Conservation (phyloP, 2,888 invertebrate species). For the Chloroclysta siterata region DNA sequence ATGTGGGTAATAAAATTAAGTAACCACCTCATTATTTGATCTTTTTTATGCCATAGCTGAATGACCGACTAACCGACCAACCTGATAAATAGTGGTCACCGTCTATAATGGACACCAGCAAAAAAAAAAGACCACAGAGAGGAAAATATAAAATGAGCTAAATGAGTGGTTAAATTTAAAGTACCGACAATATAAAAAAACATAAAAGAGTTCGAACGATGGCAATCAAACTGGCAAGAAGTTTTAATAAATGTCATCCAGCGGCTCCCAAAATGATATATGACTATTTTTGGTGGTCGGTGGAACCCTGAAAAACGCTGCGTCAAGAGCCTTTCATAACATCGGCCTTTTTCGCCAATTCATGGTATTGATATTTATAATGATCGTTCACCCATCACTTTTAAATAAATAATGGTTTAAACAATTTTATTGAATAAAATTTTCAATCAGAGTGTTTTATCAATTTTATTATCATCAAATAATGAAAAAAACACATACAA, state of each 20-base stretch:
- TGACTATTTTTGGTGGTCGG: constrained; percentile 60
- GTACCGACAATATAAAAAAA: not conserved
- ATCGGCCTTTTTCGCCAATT: constrained; percentile 60
- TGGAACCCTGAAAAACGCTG: constrained; percentile 62
- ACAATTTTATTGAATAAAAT: not conserved
- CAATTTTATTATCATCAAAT: too few species aligned
- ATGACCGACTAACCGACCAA: too few species aligned
- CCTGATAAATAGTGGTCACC: too few species aligned
- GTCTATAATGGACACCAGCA: too few species aligned
- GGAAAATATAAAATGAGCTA: too few species aligned
- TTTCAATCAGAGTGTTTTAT: too few species aligned
- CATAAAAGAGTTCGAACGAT: constrained; percentile 48
- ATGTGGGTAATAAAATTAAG: too few species aligned
- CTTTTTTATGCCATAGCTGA: too few species aligned
- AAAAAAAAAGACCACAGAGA: too few species aligned
- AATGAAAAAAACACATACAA: too few species aligned
- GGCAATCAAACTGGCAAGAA: constrained; percentile 61
- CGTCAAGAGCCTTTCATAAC: constrained; percentile 66
- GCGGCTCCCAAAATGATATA: constrained; percentile 64
- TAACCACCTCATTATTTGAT: too few species aligned
- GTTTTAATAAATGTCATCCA: constrained; percentile 72
- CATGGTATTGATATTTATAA: constrained; percentile 55
- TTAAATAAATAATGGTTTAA: constrained; percentile 25
- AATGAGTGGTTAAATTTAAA: too few species aligned
- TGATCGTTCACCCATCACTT: constrained; percentile 43